Evolutionary conservation across 2,113 vertebrate species (phyloP).

Genomic region (Australoheros scitulus): DNA sequence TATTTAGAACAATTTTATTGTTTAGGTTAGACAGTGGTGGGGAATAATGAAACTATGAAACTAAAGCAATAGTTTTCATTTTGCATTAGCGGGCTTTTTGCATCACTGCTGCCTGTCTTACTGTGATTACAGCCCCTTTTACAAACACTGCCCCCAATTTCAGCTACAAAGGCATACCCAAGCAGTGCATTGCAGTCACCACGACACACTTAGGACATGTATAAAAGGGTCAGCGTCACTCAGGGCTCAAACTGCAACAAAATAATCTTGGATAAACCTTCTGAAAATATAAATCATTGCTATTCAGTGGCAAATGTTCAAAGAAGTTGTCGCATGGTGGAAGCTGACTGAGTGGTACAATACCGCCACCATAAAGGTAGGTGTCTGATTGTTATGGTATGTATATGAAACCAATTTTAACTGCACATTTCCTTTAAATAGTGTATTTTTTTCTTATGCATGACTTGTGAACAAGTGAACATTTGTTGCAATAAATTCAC

Average conservation of each 20-base stretch:
- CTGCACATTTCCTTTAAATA: background rate
- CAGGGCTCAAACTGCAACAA: background rate
- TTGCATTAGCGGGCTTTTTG: background rate
- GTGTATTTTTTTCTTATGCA: background rate
- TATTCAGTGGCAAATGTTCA: background rate
- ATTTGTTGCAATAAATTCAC: background rate
- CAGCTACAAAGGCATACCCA: background rate
- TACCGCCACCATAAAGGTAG: background rate
- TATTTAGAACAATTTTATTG: background rate
- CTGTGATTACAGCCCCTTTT: background rate
- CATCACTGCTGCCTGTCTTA: background rate
- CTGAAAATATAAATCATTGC: background rate
- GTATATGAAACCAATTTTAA: background rate
- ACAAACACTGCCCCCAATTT: background rate
- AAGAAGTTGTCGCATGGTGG: background rate
- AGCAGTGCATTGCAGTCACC: background rate
- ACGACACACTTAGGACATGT: slow-evolving; percentile 1
- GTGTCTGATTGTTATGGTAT: background rate
- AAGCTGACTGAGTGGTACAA: background rate
- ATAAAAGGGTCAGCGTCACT: too few relatives aligned
- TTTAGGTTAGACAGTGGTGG: background rate
- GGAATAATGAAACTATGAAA: background rate
- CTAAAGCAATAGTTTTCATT: too few relatives aligned
- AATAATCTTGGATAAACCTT: background rate
- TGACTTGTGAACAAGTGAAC: background rate